phyloP scores from a whole-genome alignment of 2,113 vertebrate genomes.

The Lonchura striata region DNA sequence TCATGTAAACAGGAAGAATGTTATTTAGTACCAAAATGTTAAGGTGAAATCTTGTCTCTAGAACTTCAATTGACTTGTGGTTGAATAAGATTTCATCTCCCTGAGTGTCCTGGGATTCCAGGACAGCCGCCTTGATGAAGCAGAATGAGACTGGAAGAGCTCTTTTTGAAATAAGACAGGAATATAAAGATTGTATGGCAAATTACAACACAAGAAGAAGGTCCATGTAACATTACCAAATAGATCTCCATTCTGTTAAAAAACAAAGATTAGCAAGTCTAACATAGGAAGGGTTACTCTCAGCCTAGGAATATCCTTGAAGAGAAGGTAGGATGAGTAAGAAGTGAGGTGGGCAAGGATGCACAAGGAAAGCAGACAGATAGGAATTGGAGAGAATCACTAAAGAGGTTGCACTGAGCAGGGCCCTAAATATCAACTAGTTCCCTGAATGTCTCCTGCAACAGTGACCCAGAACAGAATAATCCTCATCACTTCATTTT shows the following conservation, averaged over 20 bases:
- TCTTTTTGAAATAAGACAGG: not conserved
- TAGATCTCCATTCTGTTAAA: not conserved
- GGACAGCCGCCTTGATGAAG: not conserved
- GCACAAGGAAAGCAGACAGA: not conserved
- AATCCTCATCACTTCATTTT: not conserved
- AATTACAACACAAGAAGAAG: not conserved
- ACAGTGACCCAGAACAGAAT: not conserved
- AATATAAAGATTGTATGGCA: not conserved
- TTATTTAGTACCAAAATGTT: not conserved
- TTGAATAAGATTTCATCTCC: not conserved
- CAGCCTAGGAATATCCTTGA: not conserved
- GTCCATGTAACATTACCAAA: not conserved
- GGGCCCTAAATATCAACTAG: not conserved
- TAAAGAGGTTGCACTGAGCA: rapidly evolving
- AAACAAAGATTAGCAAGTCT: not conserved
- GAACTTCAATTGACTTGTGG: not conserved
- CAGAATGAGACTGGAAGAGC: not conserved
- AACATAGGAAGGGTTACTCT: not conserved
- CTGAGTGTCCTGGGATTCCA: not conserved
- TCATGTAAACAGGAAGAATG: not conserved
- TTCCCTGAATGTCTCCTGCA: not conserved
- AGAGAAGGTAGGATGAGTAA: not conserved
- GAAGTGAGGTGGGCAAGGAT: not conserved
- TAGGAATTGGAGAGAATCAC: not conserved
- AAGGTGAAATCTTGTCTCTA: not conserved